These are phyloP conservation scores for Syrista parreyssii DNA, from an alignment of 2,888 invertebrate species.

Conservation along the genomic window DNA sequence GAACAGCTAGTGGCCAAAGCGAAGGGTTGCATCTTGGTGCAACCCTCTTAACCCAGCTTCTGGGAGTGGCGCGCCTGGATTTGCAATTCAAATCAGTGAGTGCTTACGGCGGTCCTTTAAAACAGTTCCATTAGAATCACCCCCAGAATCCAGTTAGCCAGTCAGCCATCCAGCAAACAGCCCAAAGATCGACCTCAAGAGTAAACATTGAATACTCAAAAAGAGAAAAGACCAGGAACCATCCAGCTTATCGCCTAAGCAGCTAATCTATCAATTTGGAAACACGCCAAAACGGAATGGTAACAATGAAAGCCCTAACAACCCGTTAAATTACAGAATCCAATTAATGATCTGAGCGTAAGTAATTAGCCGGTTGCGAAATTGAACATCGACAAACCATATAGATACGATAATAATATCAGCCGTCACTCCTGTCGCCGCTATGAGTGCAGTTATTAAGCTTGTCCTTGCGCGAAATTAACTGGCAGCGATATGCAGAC, in stretches of 20 bases:
- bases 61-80: conserved; percentile 16
- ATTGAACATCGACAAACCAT: neutral
- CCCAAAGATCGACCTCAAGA: neutral
- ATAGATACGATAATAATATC: neutral
- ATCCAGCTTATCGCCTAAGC: neutral
- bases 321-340: neutral
- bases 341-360: neutral
- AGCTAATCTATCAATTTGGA: neutral
- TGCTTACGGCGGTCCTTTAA: neutral
- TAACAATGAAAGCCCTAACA: neutral
- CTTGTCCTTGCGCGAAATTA: neutral
- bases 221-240: neutral
- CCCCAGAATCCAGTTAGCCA: neutral
- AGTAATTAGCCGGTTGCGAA: neutral
- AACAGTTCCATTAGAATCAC: neutral
- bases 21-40: conserved; percentile 17
- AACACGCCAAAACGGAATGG: neutral
- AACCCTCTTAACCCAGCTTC: conserved; percentile 33
- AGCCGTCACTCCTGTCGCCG: neutral
- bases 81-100: conserved; percentile 31
- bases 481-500: neutral
- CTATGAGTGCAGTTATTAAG: neutral
- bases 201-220: neutral
- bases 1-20: neutral
- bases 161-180: neutral